These are phyloP conservation scores for Cyprinodon tularosa DNA, from an alignment of 2,113 vertebrate species.

Conservation along the genomic window DNA sequence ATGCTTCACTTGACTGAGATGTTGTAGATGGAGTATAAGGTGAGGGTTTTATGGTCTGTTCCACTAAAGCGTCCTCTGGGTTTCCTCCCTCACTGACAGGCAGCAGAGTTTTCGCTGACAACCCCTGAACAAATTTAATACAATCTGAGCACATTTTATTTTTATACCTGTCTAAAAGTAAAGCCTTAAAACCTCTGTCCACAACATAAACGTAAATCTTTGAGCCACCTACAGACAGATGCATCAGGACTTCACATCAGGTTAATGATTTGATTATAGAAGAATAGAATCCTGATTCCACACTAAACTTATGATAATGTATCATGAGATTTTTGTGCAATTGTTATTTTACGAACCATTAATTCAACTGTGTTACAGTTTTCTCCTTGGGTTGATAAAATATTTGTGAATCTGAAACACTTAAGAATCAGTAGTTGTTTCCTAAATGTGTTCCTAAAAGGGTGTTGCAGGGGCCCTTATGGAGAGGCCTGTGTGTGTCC, in stretches of 20 bases:
- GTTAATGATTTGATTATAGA: neutral
- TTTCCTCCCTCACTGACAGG: conserved; percentile 46
- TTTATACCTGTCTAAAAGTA: conserved; percentile 46
- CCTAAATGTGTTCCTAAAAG: too few species aligned
- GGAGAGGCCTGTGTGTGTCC: too few species aligned
- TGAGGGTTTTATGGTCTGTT: conserved; percentile 64
- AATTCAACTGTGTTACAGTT: too few species aligned
- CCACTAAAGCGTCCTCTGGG: conserved; percentile 57
- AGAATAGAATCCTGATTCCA: too few species aligned
- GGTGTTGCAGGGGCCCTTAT: too few species aligned
- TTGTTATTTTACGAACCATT: too few species aligned
- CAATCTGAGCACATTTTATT: conserved; percentile 62
- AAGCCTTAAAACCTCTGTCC: neutral
- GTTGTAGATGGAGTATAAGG: conserved; percentile 63
- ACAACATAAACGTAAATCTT: conserved; percentile 13
- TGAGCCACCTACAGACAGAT: neutral
- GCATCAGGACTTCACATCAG: conserved; percentile 8
- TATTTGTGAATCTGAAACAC: too few species aligned
- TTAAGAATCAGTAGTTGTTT: too few species aligned
- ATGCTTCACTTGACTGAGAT: conserved; percentile 56
- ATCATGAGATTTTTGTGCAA: too few species aligned
- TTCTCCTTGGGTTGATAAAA: too few species aligned
- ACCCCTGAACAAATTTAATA: conserved; percentile 70
- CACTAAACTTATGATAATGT: neutral
- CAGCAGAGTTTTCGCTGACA: conserved; percentile 40